Evolutionary conservation across 1,140 invertebrate species (phyloP).

Genomic region (Heliconius melpomene): DNA sequence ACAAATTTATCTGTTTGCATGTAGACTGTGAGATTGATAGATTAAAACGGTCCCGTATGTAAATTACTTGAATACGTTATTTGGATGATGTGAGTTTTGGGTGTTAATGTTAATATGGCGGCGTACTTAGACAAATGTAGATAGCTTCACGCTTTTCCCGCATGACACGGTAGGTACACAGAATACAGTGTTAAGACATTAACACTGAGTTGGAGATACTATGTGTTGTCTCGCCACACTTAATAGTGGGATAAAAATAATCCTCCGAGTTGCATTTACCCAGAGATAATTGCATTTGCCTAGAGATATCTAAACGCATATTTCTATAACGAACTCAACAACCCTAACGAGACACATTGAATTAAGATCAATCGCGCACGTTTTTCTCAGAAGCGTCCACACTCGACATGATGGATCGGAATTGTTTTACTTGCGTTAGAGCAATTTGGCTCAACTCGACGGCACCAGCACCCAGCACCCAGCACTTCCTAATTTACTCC

Average conservation of each 20-base stretch:
- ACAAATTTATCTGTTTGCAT: constrained; percentile 60
- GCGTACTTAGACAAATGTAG: neutral
- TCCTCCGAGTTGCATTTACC: no score
- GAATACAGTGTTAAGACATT: neutral
- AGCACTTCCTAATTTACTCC: constrained; percentile 40
- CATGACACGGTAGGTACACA: neutral
- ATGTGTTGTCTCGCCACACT: no score
- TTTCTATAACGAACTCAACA: neutral
- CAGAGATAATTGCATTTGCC: no score
- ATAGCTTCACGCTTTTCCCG: neutral
- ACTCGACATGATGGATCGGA: constrained; percentile 39
- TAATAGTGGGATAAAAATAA: no score
- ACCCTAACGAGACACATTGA: constrained; percentile 14
- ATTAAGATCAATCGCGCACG: constrained; percentile 39
- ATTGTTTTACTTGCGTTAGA: constrained; percentile 36
- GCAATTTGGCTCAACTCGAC: constrained; percentile 33
- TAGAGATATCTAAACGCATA: neutral
- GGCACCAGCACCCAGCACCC: neutral
- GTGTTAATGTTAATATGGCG: constrained; percentile 3
- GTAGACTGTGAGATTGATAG: constrained; percentile 52
- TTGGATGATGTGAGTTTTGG: constrained; percentile 18
- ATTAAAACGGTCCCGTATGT: constrained; percentile 39
- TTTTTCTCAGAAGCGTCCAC: constrained; percentile 33
- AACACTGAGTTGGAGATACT: no score
- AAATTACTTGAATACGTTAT: constrained; percentile 34